These are phyloP conservation scores for Ashinkailepas kermadecensis DNA, from an alignment of 2,888 invertebrate genomes.

Conservation along the genomic window DNA sequence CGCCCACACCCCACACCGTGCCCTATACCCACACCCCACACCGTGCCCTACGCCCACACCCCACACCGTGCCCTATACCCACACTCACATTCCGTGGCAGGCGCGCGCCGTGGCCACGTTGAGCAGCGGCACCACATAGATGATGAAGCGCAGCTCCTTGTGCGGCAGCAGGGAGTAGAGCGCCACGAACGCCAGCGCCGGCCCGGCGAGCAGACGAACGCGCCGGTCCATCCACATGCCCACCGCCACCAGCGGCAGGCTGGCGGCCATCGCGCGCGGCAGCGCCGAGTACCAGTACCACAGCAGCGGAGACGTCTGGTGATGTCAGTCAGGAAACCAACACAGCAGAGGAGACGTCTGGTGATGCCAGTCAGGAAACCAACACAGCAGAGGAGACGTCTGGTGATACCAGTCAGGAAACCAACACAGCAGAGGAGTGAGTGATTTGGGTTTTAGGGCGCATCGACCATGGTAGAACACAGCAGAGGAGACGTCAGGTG, in stretches of 20 bases:
- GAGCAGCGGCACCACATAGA: slow-evolving; percentile 90
- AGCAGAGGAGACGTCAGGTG: too few relatives aligned
- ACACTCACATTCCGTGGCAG: slow-evolving; percentile 77
- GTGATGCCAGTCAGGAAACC: background rate
- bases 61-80: too few relatives aligned
- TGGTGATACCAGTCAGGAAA: too few relatives aligned
- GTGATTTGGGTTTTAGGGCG: too few relatives aligned
- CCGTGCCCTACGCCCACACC: too few relatives aligned
- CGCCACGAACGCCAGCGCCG: slow-evolving; percentile 68
- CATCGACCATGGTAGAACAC: too few relatives aligned
- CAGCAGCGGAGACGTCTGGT: slow-evolving; percentile 79
- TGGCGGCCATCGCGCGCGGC: slow-evolving; percentile 79
- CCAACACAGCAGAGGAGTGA: slow-evolving; percentile 54
- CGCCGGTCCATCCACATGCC: slow-evolving; percentile 66
- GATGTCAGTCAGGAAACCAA: background rate
- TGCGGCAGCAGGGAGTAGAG: slow-evolving; percentile 95
- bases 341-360: slow-evolving; percentile 90
- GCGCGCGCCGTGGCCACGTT: slow-evolving; percentile 82
- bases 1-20: too few relatives aligned
- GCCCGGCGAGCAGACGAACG: slow-evolving; percentile 58
- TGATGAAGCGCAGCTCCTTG: slow-evolving; percentile 79
- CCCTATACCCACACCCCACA: too few relatives aligned
- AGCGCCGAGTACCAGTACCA: slow-evolving; percentile 99
- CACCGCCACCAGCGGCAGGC: slow-evolving; percentile 67
- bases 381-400: too few relatives aligned